Percentiles rank a stretch among this genome's conserved stretches.
Conservation (phyloP, 2,888 invertebrate genomes). For the Morpho deidamia region DNA sequence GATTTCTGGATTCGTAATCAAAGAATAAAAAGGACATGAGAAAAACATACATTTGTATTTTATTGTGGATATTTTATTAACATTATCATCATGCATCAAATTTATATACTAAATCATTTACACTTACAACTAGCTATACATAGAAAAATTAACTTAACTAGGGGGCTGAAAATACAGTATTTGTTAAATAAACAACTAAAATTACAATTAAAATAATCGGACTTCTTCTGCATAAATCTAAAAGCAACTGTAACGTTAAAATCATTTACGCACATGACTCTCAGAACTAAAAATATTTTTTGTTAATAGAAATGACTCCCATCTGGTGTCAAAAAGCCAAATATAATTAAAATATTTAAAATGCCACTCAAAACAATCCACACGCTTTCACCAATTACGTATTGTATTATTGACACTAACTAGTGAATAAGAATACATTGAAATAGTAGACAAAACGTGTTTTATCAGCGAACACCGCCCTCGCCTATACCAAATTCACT, state of each 20-base stretch:
- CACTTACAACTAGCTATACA: slow-evolving; percentile 78
- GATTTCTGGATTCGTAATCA: no score
- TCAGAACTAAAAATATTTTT: slow-evolving; percentile 54
- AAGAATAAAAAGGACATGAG: neutral
- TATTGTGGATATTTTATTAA: slow-evolving; percentile 78
- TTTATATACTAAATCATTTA: slow-evolving; percentile 77
- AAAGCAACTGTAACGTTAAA: slow-evolving; percentile 63
- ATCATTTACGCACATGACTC: slow-evolving; percentile 65
- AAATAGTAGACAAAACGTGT: slow-evolving; percentile 47
- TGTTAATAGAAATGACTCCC: slow-evolving; percentile 39
- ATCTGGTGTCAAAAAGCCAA: slow-evolving; percentile 38
- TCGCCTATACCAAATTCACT: slow-evolving; percentile 64
- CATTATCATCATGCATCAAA: slow-evolving; percentile 78
- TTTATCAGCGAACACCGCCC: slow-evolving; percentile 40
- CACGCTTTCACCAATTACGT: slow-evolving; percentile 50
- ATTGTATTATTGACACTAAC: slow-evolving; percentile 54
- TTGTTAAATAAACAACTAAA: slow-evolving; percentile 69
- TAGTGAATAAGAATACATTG: slow-evolving; percentile 58
- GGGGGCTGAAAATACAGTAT: slow-evolving; percentile 75
- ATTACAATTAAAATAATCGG: slow-evolving; percentile 68
- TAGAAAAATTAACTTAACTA: slow-evolving; percentile 78
- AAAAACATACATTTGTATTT: slow-evolving; percentile 52
- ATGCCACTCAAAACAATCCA: slow-evolving; percentile 35
- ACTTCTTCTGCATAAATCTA: slow-evolving; percentile 66
- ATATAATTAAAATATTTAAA: slow-evolving; percentile 21